These are phyloP conservation scores for Chironex yamaguchii DNA, from an alignment of 30 jellyfish, hydroid and myxozoan genomes.

Conservation along the genomic window DNA sequence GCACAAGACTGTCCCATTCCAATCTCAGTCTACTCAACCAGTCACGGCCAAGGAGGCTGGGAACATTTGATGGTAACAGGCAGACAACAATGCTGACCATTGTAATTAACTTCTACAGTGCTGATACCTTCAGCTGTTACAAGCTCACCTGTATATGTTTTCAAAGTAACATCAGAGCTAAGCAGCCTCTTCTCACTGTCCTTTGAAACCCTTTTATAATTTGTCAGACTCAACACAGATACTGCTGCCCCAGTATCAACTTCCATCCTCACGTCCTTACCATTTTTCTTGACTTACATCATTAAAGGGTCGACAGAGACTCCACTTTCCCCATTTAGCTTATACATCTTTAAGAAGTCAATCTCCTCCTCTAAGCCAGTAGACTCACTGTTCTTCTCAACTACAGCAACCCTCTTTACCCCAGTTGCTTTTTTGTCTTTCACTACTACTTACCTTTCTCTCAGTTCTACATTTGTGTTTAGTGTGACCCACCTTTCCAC, in stretches of 20 bases:
- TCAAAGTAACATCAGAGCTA: slow-evolving; percentile 38
- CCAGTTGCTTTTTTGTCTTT: too few species aligned
- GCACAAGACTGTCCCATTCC: slow-evolving; percentile 38
- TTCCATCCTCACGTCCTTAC: slow-evolving; percentile 21
- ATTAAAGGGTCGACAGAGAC: background rate
- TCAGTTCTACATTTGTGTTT: slow-evolving; percentile 1
- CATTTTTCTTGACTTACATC: background rate
- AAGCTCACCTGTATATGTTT: too few species aligned
- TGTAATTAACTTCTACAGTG: too few species aligned
- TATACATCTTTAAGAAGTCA: slow-evolving; percentile 16
- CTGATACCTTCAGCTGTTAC: too few species aligned
- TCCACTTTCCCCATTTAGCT: background rate
- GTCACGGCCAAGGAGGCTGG: slow-evolving; percentile 39
- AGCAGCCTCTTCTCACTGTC: too few species aligned
- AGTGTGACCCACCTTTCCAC: slow-evolving; percentile 4
- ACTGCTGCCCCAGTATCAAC: slow-evolving; percentile 60
- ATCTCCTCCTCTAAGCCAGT: too few species aligned
- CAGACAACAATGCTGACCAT: too few species aligned
- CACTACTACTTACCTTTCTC: background rate
- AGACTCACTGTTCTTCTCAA: slow-evolving; percentile 1
- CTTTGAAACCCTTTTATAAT: too few species aligned
- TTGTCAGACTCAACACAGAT: slow-evolving; percentile 29
- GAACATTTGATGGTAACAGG: slow-evolving; percentile 22
- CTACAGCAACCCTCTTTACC: slow-evolving; percentile 6
- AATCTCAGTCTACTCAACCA: slow-evolving; percentile 14